These are phyloP conservation scores for Rhagonycha fulva DNA, from an alignment of 2,888 invertebrate genomes.

Conservation along the genomic window DNA sequence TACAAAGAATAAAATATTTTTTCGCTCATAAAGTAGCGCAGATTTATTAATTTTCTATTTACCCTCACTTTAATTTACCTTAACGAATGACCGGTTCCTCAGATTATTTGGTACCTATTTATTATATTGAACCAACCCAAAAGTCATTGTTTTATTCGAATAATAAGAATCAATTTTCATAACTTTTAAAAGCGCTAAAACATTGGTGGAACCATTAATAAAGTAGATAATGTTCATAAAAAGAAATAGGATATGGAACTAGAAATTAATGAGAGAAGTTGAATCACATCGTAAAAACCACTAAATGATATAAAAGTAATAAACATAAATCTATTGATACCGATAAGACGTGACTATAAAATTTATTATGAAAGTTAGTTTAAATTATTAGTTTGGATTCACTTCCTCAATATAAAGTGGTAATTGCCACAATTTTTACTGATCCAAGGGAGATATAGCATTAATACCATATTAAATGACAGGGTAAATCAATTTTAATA, in stretches of 20 bases:
- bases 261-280: constrained; percentile 30
- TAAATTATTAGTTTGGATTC: constrained; percentile 23
- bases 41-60: too few relatives aligned
- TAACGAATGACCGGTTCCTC: too few relatives aligned
- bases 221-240: constrained; percentile 19
- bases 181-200: constrained; percentile 5
- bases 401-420: constrained; percentile 10
- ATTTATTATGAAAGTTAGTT: constrained; percentile 27
- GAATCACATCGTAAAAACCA: constrained; percentile 25
- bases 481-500: background rate
- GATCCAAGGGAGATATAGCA: background rate
- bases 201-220: constrained; percentile 18
- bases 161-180: background rate
- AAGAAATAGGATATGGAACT: constrained; percentile 24
- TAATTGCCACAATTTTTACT: background rate
- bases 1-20: background rate
- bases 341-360: constrained; percentile 28
- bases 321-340: constrained; percentile 30
- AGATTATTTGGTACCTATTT: too few relatives aligned
- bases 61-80: too few relatives aligned
- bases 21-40: too few relatives aligned
- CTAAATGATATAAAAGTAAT: constrained; percentile 31
- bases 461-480: background rate
- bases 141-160: background rate
- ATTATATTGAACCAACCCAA: background rate